Conservation (phyloP, 2,888 invertebrate species). For the Leucophora obtusa region DNA sequence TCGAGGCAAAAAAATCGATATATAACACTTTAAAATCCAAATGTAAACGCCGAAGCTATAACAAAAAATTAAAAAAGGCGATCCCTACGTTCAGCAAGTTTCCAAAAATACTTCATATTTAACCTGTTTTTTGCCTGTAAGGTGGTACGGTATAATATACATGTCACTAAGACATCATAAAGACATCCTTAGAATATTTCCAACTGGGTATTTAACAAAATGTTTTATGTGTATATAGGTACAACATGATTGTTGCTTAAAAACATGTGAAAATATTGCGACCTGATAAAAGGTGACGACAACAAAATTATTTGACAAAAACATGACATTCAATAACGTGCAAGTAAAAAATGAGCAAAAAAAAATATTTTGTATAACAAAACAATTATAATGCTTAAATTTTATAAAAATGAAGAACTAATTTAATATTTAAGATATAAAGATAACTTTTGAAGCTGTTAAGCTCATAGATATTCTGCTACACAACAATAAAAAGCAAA, state of each 20-base stretch:
- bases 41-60: too few species aligned
- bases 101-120: too few species aligned
- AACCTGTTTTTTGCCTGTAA: too few species aligned
- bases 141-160: too few species aligned
- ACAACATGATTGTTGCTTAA: slow-evolving; percentile 40
- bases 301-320: slow-evolving; percentile 6
- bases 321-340: neutral
- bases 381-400: neutral
- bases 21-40: too few species aligned
- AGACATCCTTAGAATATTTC: too few species aligned
- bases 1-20: too few species aligned
- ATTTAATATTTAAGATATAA: neutral
- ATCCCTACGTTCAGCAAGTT: too few species aligned
- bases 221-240: neutral
- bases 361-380: neutral
- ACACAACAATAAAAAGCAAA: neutral
- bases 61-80: too few species aligned
- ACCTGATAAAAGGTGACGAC: slow-evolving; percentile 48
- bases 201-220: too few species aligned
- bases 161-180: too few species aligned
- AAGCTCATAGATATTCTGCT: neutral
- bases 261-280: slow-evolving; percentile 53
- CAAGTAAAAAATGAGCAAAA: neutral
- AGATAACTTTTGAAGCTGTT: neutral
- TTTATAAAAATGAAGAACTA: neutral